Evolutionary conservation across 2,888 invertebrate species (phyloP), one percentile per base, ranked within the genome.

Genomic region (Oligia latruncula): DNA sequence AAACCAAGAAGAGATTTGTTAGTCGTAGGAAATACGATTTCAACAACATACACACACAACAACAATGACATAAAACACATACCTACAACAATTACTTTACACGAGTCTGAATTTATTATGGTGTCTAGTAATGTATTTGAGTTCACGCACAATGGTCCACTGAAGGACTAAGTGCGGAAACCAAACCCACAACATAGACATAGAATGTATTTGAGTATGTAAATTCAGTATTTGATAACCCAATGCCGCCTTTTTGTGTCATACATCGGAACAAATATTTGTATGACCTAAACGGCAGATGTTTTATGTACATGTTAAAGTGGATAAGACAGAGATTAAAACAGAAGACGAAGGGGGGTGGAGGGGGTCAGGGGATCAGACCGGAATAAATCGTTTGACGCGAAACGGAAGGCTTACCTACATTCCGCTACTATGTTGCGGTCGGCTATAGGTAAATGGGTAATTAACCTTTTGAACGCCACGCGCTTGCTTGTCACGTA

Each of bases 211-310:
- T 76, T 52, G 29, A 46, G 15, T 66, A 76, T 73, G 84, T 73
- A 62, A 65, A 79, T 78, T 55, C 43, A 68, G 43, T 84, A n/a
- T 74, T 76, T 66, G 40, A 52, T 71, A 52, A 64, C 67, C 60
- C 67, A 49, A 71, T 68, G 17, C 58, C 65, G 13, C 49, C 40
- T 80, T 71, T 70, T 71, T 40, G 13, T 67, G 58, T 70, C 74
- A 80, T 40, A 58, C 49, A 71, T 74, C 8, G 11, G 23, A 43
- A 71, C 71, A 64, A 80, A 85, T 85, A 85, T 83, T 85, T 64
- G 74, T 74, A 15, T 64, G 64, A 64, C 71, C 65, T 71, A 79
- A 71, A 66, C 52, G 58, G 8, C 73, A 55, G 65, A 82, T 74
- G 74, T 66, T 74, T 67, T 71, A 4, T 3, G 35, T 78, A 15